phyloP scores from a whole-genome alignment of 2,113 vertebrate genomes.

The Pterocles burchelli region DNA sequence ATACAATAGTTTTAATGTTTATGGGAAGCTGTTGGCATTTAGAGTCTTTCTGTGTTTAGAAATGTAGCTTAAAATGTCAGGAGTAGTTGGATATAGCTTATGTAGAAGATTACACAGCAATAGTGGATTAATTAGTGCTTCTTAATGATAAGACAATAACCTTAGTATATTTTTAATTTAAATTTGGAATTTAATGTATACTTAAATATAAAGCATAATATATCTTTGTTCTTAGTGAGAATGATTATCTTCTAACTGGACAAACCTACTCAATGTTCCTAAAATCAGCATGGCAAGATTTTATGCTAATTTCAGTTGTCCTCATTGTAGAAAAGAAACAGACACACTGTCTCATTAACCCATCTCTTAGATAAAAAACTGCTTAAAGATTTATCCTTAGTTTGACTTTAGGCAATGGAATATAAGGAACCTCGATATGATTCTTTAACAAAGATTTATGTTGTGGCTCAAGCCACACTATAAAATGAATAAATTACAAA shows the following conservation, averaged over 20 bases:
- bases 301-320: neutral
- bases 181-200: neutral
- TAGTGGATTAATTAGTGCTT: neutral
- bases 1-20: neutral
- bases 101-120: neutral
- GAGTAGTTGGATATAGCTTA: neutral
- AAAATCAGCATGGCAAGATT: neutral
- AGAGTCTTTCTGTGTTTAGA: neutral
- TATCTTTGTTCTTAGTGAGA: neutral
- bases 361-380: neutral
- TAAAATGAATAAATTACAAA: neutral
- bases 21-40: neutral
- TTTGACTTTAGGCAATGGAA: neutral
- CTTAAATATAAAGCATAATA: neutral
- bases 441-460: neutral
- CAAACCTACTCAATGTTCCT: neutral
- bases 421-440: neutral
- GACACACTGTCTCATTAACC: neutral
- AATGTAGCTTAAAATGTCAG: neutral
- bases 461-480: neutral
- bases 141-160: neutral
- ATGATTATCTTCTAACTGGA: neutral
- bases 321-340: neutral
- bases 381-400: neutral
- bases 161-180: neutral